Percentiles rank a stretch among this genome's conserved stretches.
Evolutionary conservation across 2,113 vertebrate species (phyloP).

Genomic region (Crocuta crocuta): DNA sequence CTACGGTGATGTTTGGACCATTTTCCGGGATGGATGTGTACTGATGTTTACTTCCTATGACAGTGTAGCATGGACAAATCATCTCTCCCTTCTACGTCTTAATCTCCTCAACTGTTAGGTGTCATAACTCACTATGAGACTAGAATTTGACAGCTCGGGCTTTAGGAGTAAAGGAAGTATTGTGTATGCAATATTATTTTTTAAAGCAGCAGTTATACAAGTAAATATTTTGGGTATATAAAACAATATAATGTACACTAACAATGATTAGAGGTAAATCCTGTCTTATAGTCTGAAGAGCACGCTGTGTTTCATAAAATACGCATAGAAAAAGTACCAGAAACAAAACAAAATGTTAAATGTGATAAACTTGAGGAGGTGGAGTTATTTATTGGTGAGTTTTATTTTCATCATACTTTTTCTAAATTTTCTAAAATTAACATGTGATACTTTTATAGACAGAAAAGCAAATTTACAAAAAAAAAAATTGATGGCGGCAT

Average conservation of each 20-base stretch:
- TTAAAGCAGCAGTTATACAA: background rate
- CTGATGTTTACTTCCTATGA: too few species aligned
- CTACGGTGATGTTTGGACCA: background rate
- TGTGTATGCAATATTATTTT: background rate
- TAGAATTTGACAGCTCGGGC: too few species aligned
- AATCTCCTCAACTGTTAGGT: background rate
- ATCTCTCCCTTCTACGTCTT: background rate
- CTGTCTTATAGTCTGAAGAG: background rate
- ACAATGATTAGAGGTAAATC: background rate
- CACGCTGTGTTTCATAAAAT: background rate
- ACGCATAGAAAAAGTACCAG: background rate
- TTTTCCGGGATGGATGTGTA: too few species aligned
- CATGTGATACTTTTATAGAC: background rate
- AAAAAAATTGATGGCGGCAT: background rate
- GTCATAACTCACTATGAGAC: background rate
- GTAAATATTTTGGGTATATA: background rate
- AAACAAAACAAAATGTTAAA: background rate
- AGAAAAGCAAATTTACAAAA: background rate
- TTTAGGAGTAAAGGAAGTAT: background rate
- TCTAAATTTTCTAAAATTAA: background rate
- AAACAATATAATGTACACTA: background rate
- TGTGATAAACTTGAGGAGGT: background rate
- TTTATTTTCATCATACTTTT: background rate
- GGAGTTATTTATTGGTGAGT: background rate
- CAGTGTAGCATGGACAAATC: accelerated